Percentiles rank a stretch among this genome's conserved stretches.
phyloP scores from a whole-genome alignment of 2,888 invertebrate genomes.

The Agrochola lychnidis region DNA sequence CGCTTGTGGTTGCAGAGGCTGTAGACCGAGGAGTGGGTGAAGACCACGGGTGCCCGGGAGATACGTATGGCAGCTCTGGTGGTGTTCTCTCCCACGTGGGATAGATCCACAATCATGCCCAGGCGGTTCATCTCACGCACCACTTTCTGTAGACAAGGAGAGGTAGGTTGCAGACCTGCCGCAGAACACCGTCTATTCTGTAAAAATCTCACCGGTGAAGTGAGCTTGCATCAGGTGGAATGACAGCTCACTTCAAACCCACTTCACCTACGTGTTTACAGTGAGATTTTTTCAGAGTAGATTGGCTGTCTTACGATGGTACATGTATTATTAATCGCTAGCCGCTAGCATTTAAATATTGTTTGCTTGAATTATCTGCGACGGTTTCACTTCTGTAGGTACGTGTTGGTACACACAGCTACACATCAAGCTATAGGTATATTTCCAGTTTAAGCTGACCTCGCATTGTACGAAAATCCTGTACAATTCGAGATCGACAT shows the following conservation, averaged over 20 bases:
- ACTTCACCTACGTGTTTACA: neutral
- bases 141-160: slow-evolving; percentile 89
- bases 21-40: slow-evolving; percentile 94
- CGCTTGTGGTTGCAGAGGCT: slow-evolving; percentile 93
- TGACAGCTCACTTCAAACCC: neutral
- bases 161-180: neutral
- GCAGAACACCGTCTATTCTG: neutral
- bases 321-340: slow-evolving; percentile 10
- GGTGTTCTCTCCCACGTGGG: slow-evolving; percentile 93
- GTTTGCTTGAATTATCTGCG: neutral
- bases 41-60: slow-evolving; percentile 93
- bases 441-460: too few relatives aligned
- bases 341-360: slow-evolving; percentile 13
- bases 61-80: slow-evolving; percentile 92
- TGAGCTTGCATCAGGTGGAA: neutral
- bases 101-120: slow-evolving; percentile 94
- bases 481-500: too few relatives aligned
- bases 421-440: too few relatives aligned
- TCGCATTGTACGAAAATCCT: too few relatives aligned
- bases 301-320: neutral
- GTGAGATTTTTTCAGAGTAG: neutral
- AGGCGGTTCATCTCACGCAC: slow-evolving; percentile 95
- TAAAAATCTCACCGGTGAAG: neutral
- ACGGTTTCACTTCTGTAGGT: neutral
- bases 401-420: too few relatives aligned